Base-by-base conservation (phyloP, 1,140 invertebrate genomes). In the Sycophila sp. region DNA sequence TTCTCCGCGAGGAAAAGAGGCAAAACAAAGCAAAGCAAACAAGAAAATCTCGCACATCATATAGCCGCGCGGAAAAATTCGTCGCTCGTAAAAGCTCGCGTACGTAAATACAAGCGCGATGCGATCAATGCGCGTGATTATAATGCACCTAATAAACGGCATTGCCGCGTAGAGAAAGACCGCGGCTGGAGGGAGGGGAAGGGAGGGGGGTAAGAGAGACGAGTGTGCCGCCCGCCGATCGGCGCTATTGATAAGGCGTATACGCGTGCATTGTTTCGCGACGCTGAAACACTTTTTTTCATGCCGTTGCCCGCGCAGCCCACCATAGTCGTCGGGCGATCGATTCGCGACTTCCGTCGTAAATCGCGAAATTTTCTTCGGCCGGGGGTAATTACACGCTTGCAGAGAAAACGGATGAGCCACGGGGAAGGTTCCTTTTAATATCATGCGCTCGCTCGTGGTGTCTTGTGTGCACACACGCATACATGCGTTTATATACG, bases 261-360 rank as follows among this genome's bases (percentile, higher is more conserved):
- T 69, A 59, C 71, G 56, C 55, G 26, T 53, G 63, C 68, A 78
- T 78, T 76, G 77, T 78, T 76, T 77, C 71, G 70, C 74, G 67
- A 64, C 72, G 34, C 32, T 69, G 56, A 60, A 69, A 60, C 42
- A 69, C 32, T 68, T 68, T 59, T 58, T 68, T 59, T n/a, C 42
- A 30, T 26, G 51, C 36, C n/a, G 51, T n/a, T n/a, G 24, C 34
- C 24, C 34, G 11, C n/a, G 6, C 53, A 26, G 47, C 42, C 66
- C 45, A 69, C 66, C 66, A 59, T 53, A 60, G 42, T 19, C 0
- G 24, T 40, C 4, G 26, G 22, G 22, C 42, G 32, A 68, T 68
- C 42, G 55, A 68, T 60, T n/a, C 56, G 56, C 73, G 66, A 75
- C 74, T 77, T 78, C 70, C 67, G 63, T 74, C 58, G 71, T 73